Conservation (phyloP, 2,888 invertebrate species). For the Volucella inanis region DNA sequence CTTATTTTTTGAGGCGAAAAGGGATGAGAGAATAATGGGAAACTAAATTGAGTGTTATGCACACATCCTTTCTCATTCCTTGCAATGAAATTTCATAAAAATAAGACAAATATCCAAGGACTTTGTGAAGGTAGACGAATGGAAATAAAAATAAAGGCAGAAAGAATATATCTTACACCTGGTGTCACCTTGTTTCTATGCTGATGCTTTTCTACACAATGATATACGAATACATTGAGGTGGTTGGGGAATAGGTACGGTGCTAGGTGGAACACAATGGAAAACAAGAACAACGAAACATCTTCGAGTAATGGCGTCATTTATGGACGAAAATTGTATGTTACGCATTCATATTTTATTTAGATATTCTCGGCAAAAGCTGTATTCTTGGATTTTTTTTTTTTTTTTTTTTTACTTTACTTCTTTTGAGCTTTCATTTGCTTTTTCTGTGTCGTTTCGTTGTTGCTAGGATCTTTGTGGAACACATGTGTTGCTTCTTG, state of each 20-base stretch:
- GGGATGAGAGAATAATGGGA: conserved; percentile 60
- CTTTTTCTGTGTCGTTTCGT: background rate
- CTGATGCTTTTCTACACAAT: background rate
- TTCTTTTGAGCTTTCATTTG: conserved; percentile 2
- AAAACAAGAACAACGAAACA: conserved; percentile 55
- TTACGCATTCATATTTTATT: conserved; percentile 71
- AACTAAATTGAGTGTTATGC: conserved; percentile 72
- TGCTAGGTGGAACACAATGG: conserved; percentile 14
- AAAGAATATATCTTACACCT: conserved; percentile 66
- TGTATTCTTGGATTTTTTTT: background rate
- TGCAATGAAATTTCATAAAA: conserved; percentile 50
- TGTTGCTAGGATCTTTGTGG: conserved; percentile 2
- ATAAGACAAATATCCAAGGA: conserved; percentile 20
- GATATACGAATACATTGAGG: background rate
- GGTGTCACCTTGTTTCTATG: conserved; percentile 64
- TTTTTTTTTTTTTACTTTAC: conserved; percentile 13
- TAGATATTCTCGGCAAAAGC: conserved; percentile 56
- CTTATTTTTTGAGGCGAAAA: background rate
- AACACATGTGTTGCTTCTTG: conserved; percentile 67
- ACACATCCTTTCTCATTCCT: conserved; percentile 53
- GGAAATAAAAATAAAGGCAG: conserved; percentile 49
- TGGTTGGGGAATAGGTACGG: background rate
- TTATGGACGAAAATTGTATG: conserved; percentile 70
- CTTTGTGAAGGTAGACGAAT: conserved; percentile 14
- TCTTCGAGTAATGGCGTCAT: conserved; percentile 74